Evolutionary conservation across 2,113 vertebrate species (phyloP).

Genomic region (Lophura nycthemera): DNA sequence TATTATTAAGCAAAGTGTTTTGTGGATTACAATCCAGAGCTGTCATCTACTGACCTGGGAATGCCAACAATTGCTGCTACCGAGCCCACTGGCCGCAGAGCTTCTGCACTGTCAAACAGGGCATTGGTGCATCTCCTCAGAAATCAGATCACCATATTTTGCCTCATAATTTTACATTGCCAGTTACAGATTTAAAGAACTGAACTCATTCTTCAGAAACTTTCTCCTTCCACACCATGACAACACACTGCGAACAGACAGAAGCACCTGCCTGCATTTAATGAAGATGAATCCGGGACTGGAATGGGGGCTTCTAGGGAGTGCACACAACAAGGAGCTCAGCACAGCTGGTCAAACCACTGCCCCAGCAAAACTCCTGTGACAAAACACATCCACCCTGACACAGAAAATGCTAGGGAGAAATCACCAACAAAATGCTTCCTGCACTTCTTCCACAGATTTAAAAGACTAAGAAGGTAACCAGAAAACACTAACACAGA

Average conservation of each 20-base stretch:
- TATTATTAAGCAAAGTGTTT: background rate
- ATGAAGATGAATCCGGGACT: background rate
- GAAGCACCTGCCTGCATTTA: background rate
- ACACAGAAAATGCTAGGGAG: background rate
- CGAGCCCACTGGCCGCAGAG: background rate
- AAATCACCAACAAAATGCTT: background rate
- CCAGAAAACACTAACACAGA: background rate
- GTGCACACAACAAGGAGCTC: background rate
- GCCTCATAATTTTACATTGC: background rate
- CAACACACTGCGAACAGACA: background rate
- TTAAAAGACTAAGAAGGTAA: background rate
- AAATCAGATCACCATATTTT: background rate
- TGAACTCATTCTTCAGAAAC: background rate
- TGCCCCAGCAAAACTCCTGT: background rate
- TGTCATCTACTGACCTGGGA: conserved; percentile 1
- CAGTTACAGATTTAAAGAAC: background rate
- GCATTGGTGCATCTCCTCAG: background rate
- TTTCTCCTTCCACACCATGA: background rate
- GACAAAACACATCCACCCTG: background rate
- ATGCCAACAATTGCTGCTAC: background rate
- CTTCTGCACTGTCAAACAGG: background rate
- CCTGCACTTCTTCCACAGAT: background rate
- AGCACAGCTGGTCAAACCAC: background rate
- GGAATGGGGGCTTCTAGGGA: background rate
- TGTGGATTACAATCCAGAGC: background rate